phyloP scores from a whole-genome alignment of 2,888 invertebrate species.

The Phyllotreta striolata region DNA sequence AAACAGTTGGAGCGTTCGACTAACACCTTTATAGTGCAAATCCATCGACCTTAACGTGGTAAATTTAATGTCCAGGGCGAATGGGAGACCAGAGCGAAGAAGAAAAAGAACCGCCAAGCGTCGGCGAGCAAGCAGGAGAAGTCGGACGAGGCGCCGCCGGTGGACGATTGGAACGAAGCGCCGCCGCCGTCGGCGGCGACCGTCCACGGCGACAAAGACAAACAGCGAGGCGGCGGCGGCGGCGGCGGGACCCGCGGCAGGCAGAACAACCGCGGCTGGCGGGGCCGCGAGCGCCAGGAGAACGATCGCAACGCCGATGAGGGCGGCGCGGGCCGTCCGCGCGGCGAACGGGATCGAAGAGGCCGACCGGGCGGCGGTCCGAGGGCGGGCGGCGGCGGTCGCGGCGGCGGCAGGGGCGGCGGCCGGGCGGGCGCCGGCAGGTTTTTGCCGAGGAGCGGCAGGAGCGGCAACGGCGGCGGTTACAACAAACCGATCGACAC shows the following conservation, averaged over 20 bases:
- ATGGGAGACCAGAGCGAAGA: slow-evolving; percentile 82
- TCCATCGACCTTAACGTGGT: no score
- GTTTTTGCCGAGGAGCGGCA: slow-evolving; percentile 40
- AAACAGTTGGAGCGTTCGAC: no score
- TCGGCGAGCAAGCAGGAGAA: slow-evolving; percentile 57
- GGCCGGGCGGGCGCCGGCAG: slow-evolving; percentile 60
- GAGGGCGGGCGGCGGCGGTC: slow-evolving; percentile 59
- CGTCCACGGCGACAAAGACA: slow-evolving; percentile 42
- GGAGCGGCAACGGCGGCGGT: slow-evolving; percentile 29
- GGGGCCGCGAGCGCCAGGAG: slow-evolving; percentile 57
- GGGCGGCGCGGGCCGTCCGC: slow-evolving; percentile 44
- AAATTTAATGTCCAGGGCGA: slow-evolving; percentile 73
- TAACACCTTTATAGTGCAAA: no score
- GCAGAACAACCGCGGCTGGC: slow-evolving; percentile 54
- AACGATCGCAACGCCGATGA: slow-evolving; percentile 55
- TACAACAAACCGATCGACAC: slow-evolving; percentile 63
- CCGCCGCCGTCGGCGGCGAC: slow-evolving; percentile 34
- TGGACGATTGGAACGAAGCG: slow-evolving; percentile 53
- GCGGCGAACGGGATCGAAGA: slow-evolving; percentile 66
- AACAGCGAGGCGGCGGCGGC: slow-evolving; percentile 51
- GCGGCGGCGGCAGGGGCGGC: slow-evolving; percentile 55
- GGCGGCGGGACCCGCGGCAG: slow-evolving; percentile 46
- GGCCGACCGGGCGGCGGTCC: slow-evolving; percentile 59
- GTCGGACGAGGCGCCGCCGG: slow-evolving; percentile 41
- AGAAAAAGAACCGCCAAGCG: slow-evolving; percentile 86